Evolutionary conservation across 2,113 vertebrate species (phyloP).

Genomic region (Chauna torquata): DNA sequence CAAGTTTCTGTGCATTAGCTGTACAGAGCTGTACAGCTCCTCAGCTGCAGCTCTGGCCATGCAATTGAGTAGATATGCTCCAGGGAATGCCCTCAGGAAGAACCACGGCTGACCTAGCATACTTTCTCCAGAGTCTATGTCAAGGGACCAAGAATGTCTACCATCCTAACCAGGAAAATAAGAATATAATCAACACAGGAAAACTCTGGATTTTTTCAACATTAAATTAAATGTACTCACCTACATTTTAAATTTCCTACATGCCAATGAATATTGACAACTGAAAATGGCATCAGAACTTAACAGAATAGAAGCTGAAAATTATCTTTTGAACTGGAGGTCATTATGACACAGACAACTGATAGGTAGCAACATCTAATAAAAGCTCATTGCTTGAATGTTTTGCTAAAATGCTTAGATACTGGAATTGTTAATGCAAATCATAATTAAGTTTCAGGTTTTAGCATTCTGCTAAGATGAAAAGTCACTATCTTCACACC

Average conservation of each 20-base stretch:
- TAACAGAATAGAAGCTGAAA: background rate
- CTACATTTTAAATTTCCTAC: background rate
- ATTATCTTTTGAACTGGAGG: background rate
- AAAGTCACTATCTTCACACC: background rate
- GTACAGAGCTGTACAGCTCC: background rate
- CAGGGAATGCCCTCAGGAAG: background rate
- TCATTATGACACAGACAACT: background rate
- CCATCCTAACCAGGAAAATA: background rate
- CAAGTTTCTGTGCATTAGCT: background rate
- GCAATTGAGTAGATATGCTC: background rate
- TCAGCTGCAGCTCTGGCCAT: background rate
- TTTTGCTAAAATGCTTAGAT: background rate
- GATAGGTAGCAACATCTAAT: background rate
- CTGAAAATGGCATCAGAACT: background rate
- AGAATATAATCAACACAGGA: background rate
- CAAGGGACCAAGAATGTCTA: background rate
- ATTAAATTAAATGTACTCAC: background rate
- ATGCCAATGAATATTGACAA: background rate
- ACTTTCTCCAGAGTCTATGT: background rate
- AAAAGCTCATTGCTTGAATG: background rate
- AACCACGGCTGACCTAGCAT: background rate
- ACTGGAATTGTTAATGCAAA: conserved; percentile 19
- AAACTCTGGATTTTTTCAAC: background rate
- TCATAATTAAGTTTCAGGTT: conserved; percentile 10
- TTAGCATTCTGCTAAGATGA: conserved; percentile 15